A percentile compares a stretch with the other conserved stretches of the same genome.
Conservation (phyloP, 2,888 invertebrate species). For the Agrotis segetum region DNA sequence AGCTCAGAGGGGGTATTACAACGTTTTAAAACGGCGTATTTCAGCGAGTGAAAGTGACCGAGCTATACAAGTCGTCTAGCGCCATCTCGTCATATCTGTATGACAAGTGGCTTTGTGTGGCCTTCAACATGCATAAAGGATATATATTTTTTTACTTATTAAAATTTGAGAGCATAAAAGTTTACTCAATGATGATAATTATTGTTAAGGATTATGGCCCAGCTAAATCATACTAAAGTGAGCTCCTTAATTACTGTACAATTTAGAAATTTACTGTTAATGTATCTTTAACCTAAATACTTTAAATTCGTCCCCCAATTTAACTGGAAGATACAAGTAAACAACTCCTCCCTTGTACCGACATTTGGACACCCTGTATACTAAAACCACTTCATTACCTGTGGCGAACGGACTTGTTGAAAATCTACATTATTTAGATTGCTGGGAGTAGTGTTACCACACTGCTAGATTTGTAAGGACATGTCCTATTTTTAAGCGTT, state of each 20-base stretch:
- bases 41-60: too few relatives aligned
- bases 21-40: too few relatives aligned
- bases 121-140: too few relatives aligned
- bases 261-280: background rate
- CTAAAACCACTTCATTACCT: conserved; percentile 53
- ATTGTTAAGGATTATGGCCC: background rate
- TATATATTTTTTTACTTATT: background rate
- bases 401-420: conserved; percentile 32
- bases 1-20: too few relatives aligned
- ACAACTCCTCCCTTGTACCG: conserved; percentile 11
- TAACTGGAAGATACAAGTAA: background rate
- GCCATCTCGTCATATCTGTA: too few relatives aligned
- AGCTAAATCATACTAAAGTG: background rate
- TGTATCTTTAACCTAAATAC: background rate
- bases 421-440: conserved; percentile 57
- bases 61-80: too few relatives aligned
- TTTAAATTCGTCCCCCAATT: background rate
- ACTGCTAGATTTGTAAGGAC: background rate
- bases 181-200: conserved; percentile 8
- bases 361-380: conserved; percentile 26
- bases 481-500: too few relatives aligned
- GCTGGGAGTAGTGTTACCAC: background rate
- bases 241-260: background rate
- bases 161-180: background rate
- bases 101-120: too few relatives aligned